Evolutionary conservation across 1,140 invertebrate genomes (phyloP).

Genomic region (Phymastichus coffea): DNA sequence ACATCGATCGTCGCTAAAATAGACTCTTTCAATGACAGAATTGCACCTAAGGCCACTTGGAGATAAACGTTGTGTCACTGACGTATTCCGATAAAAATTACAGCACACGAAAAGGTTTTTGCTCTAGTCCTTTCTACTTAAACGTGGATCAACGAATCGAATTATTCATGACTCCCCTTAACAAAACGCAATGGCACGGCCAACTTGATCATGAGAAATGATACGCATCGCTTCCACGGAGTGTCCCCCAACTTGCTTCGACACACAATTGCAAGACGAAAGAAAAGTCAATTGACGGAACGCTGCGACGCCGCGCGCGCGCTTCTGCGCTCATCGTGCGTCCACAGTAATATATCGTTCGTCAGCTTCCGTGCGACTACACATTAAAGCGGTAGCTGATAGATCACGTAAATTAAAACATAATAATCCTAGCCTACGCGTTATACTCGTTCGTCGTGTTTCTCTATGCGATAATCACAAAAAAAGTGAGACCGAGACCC

Average conservation of each 20-base stretch:
- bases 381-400: constrained; percentile 14
- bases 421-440: constrained; percentile 37
- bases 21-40: constrained; percentile 17
- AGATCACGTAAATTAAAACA: constrained; percentile 33
- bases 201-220: constrained; percentile 20
- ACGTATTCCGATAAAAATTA: constrained; percentile 12
- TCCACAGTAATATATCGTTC: not conserved
- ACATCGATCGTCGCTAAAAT: constrained; percentile 2
- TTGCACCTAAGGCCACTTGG: constrained; percentile 31
- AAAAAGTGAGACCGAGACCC: constrained; percentile 53
- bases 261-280: not conserved
- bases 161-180: constrained; percentile 7
- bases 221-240: too few species aligned
- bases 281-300: not conserved
- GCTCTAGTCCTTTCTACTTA: not conserved
- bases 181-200: constrained; percentile 29
- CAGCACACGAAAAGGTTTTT: not conserved
- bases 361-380: constrained; percentile 4
- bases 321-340: too few species aligned
- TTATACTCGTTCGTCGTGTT: constrained; percentile 38
- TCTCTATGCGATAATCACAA: constrained; percentile 56
- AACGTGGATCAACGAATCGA: too few species aligned
- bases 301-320: too few species aligned
- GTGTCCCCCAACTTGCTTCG: too few species aligned
- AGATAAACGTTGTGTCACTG: constrained; percentile 18